Evolutionary conservation across 2,113 vertebrate genomes (phyloP).

Genomic region (Alligator sinensis): DNA sequence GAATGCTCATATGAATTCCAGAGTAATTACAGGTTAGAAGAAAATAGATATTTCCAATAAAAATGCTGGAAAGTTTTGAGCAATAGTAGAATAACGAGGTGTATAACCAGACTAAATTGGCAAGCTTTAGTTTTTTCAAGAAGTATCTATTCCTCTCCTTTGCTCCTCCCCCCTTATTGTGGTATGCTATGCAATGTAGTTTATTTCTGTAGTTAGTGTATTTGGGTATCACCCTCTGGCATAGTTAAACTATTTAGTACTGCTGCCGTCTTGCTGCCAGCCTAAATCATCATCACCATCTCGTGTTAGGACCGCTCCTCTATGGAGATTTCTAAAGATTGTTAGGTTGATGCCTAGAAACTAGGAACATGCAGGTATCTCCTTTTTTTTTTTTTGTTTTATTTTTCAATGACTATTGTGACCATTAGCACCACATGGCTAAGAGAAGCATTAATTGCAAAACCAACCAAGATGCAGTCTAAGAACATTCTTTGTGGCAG

Average conservation of each 20-base stretch:
- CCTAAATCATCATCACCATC: conserved; percentile 2
- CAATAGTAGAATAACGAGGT: background rate
- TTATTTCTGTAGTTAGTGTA: background rate
- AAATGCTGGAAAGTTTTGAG: background rate
- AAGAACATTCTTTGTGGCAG: background rate
- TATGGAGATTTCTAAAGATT: conserved; percentile 25
- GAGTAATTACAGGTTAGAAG: background rate
- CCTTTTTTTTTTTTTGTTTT: background rate
- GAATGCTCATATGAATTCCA: accelerated
- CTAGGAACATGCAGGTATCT: conserved; percentile 35
- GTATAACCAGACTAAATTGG: background rate
- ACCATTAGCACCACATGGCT: conserved; percentile 4
- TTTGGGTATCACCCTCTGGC: background rate
- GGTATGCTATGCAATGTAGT: background rate
- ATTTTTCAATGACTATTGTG: background rate
- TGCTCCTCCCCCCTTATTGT: background rate
- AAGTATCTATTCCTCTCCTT: background rate
- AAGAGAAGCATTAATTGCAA: conserved; percentile 7
- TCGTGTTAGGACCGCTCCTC: conserved; percentile 16
- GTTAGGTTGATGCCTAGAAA: conserved; percentile 31
- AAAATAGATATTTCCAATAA: background rate
- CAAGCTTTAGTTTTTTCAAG: background rate
- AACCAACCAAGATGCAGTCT: background rate
- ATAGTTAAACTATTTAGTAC: conserved; percentile 36
- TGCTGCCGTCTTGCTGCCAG: conserved; percentile 2